phyloP scores from a whole-genome alignment of 2,888 invertebrate genomes.

The Metellina segmentata region DNA sequence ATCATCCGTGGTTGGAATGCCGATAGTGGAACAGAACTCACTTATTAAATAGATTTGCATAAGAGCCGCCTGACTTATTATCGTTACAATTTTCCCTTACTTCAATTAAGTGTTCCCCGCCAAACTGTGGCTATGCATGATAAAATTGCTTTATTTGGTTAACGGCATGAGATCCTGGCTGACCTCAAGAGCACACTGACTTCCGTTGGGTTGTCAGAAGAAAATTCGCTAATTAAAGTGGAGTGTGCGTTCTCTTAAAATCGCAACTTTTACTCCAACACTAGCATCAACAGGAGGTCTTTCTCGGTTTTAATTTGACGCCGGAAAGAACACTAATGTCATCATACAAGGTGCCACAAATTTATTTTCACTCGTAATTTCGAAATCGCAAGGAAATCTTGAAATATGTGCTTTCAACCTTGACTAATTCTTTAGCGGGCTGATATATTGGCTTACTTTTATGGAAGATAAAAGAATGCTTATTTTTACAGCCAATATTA shows the following conservation, averaged over 20 bases:
- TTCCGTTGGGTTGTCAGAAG: neutral
- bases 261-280: too few species aligned
- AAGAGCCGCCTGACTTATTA: constrained; percentile 59
- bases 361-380: neutral
- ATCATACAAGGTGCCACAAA: neutral
- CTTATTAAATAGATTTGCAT: constrained; percentile 70
- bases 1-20: constrained; percentile 49
- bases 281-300: neutral
- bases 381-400: neutral
- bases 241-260: neutral
- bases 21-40: constrained; percentile 46
- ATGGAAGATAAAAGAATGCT: too few species aligned
- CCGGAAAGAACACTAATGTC: neutral
- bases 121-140: constrained; percentile 45
- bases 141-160: constrained; percentile 49
- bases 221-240: neutral
- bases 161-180: neutral
- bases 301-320: neutral
- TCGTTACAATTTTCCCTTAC: constrained; percentile 50
- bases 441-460: too few species aligned
- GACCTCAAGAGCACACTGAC: neutral
- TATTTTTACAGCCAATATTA: too few species aligned
- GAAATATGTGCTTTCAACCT: too few species aligned
- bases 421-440: too few species aligned
- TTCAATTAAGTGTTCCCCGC: constrained; percentile 52